phyloP scores from a whole-genome alignment of 30 jellyfish, hydroid and myxozoan genomes.

The Cassiopea xamachana region DNA sequence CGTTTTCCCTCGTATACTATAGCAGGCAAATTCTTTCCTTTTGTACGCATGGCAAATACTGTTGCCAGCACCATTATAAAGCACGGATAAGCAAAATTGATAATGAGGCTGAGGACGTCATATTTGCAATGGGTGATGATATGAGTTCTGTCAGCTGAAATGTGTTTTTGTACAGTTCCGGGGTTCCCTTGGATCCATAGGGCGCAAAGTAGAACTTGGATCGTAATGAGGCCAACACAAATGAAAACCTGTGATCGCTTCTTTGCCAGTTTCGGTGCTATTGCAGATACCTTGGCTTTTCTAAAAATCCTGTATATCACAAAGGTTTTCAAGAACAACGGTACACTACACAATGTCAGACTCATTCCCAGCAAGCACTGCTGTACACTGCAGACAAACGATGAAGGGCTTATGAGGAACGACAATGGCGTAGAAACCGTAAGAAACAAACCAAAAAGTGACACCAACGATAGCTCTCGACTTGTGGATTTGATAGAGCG shows the following conservation, averaged over 20 bases:
- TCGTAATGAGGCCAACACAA: conserved; percentile 40
- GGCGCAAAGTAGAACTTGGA: conserved; percentile 43
- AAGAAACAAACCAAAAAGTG: conserved; percentile 30
- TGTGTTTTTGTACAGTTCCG: conserved; percentile 7
- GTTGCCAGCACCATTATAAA: conserved; percentile 25
- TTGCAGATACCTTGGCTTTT: conserved; percentile 27
- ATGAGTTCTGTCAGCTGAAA: conserved; percentile 22
- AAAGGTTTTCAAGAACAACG: conserved; percentile 50
- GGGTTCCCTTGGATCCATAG: conserved; percentile 57
- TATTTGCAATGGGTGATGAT: conserved; percentile 38
- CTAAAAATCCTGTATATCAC: conserved; percentile 30
- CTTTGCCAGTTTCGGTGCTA: conserved; percentile 29
- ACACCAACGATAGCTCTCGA: conserved; percentile 61
- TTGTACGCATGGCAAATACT: conserved; percentile 32
- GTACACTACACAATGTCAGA: conserved; percentile 40
- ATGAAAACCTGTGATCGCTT: conserved; percentile 46
- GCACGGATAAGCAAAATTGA: conserved; percentile 39
- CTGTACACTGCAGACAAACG: conserved; percentile 47
- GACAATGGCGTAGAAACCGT: conserved; percentile 32
- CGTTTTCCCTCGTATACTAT: conserved; percentile 41
- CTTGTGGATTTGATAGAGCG: conserved; percentile 46
- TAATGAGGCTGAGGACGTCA: conserved; percentile 9
- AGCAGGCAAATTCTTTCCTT: conserved; percentile 21
- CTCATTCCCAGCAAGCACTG: conserved; percentile 37
- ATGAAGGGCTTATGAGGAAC: conserved; percentile 23